Conservation (phyloP, 2,113 vertebrate genomes). For the Todiramphus saurophagus region DNA sequence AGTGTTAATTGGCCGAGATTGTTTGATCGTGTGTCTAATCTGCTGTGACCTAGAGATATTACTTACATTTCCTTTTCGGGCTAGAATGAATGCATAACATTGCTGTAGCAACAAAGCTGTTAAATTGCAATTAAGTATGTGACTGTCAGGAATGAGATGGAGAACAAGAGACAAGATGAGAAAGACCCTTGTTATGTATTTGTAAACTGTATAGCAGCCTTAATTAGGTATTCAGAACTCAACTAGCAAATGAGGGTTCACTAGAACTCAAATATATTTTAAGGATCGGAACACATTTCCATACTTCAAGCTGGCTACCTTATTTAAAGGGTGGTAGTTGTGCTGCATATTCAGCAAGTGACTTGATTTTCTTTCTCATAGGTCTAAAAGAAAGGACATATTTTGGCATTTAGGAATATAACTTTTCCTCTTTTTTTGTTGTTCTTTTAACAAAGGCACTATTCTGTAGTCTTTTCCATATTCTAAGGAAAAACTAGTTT, state of each 20-base stretch:
- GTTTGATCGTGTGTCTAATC: background rate
- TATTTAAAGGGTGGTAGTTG: background rate
- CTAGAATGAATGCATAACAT: background rate
- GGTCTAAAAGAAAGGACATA: background rate
- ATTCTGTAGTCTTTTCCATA: background rate
- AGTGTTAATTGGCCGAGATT: background rate
- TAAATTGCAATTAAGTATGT: background rate
- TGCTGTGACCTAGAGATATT: background rate
- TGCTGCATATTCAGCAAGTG: background rate
- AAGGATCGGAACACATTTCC: background rate
- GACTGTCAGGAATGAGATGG: background rate
- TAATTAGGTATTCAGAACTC: background rate
- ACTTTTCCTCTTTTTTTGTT: background rate
- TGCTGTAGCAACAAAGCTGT: background rate
- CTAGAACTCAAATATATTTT: background rate
- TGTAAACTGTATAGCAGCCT: background rate
- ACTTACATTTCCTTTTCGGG: background rate
- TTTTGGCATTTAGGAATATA: background rate
- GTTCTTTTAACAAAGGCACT: background rate
- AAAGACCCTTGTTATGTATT: background rate
- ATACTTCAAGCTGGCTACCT: background rate
- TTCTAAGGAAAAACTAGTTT: background rate
- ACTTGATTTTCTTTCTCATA: background rate
- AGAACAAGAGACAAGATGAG: background rate
- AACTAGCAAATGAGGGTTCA: background rate